Conservation (phyloP, 2,888 invertebrate species). For the Acleris laterana region DNA sequence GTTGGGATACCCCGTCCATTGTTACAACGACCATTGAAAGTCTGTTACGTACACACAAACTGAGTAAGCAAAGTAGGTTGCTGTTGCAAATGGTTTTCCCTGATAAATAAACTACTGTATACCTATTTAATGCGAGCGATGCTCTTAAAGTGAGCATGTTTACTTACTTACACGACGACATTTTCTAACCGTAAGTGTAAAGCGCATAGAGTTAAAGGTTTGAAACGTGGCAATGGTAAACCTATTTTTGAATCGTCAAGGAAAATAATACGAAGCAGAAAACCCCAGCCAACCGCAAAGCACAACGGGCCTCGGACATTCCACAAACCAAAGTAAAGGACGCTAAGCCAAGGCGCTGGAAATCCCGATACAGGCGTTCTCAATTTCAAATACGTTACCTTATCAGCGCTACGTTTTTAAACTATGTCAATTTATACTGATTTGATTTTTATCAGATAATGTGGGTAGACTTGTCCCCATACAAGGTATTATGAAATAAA, state of each 20-base stretch:
- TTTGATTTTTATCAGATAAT: too few species aligned
- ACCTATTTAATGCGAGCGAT: too few species aligned
- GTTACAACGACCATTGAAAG: slow-evolving; percentile 46
- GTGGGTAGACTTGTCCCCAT: not conserved
- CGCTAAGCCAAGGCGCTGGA: slow-evolving; percentile 16
- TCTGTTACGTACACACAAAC: slow-evolving; percentile 44
- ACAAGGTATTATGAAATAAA: not conserved
- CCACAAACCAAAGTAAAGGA: slow-evolving; percentile 9
- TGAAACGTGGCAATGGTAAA: not conserved
- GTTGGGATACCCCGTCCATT: slow-evolving; percentile 57
- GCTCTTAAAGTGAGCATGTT: not conserved
- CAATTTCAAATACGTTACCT: not conserved
- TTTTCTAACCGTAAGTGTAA: too few species aligned
- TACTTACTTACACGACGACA: too few species aligned
- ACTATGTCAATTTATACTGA: too few species aligned
- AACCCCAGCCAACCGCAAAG: slow-evolving; percentile 34
- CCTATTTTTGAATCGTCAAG: slow-evolving; percentile 12
- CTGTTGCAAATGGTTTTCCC: slow-evolving; percentile 41
- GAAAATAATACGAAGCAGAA: slow-evolving; percentile 15
- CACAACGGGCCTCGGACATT: not conserved
- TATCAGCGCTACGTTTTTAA: not conserved
- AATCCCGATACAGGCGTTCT: slow-evolving; percentile 21
- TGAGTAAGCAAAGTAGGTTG: slow-evolving; percentile 27
- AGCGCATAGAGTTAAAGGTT: not conserved
- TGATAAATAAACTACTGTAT: slow-evolving; percentile 4